These are phyloP conservation scores for Pogonomyrmex barbatus DNA, from an alignment of 1,140 invertebrate genomes.

Conservation along the genomic window DNA sequence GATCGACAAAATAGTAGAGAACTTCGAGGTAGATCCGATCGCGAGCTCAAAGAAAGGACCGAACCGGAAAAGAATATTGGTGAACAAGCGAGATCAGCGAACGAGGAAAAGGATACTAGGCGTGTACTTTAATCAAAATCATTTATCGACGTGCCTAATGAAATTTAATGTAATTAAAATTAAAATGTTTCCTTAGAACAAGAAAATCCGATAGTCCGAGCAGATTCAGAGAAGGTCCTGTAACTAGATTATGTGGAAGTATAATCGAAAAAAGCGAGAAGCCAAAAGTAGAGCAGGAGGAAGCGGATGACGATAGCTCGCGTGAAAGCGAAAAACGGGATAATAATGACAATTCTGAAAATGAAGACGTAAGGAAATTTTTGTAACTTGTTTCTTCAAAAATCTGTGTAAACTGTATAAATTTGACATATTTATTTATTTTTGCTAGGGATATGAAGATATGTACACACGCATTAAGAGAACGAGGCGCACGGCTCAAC, in stretches of 20 bases:
- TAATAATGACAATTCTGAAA: slow-evolving; percentile 85
- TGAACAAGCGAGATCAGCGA: slow-evolving; percentile 73
- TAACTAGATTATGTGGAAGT: slow-evolving; percentile 81
- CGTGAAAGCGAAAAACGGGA: slow-evolving; percentile 81
- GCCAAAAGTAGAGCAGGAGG: slow-evolving; percentile 77
- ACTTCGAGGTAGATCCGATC: slow-evolving; percentile 73
- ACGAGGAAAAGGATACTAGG: slow-evolving; percentile 82
- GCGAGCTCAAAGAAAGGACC: slow-evolving; percentile 74
- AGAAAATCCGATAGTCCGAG: slow-evolving; percentile 81
- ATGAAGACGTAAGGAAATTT: slow-evolving; percentile 78
- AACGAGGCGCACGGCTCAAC: slow-evolving; percentile 84
- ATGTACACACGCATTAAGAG: slow-evolving; percentile 89
- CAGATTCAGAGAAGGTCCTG: slow-evolving; percentile 83
- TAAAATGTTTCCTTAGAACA: slow-evolving; percentile 68
- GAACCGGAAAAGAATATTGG: slow-evolving; percentile 80
- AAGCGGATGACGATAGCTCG: slow-evolving; percentile 79
- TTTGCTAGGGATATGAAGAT: slow-evolving; percentile 85
- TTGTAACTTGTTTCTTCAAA: slow-evolving; percentile 13
- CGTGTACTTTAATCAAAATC: slow-evolving; percentile 38
- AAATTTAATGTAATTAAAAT: slow-evolving; percentile 10
- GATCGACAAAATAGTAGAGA: slow-evolving; percentile 74
- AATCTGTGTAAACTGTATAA: background rate
- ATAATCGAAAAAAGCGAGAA: slow-evolving; percentile 80
- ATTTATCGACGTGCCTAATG: slow-evolving; percentile 19
- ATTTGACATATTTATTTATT: slow-evolving; percentile 18